A percentile compares a stretch with the other conserved stretches of the same genome.
These are phyloP conservation scores for Aegotheles bennettii DNA, from an alignment of 2,113 vertebrate genomes.

Conservation along the genomic window DNA sequence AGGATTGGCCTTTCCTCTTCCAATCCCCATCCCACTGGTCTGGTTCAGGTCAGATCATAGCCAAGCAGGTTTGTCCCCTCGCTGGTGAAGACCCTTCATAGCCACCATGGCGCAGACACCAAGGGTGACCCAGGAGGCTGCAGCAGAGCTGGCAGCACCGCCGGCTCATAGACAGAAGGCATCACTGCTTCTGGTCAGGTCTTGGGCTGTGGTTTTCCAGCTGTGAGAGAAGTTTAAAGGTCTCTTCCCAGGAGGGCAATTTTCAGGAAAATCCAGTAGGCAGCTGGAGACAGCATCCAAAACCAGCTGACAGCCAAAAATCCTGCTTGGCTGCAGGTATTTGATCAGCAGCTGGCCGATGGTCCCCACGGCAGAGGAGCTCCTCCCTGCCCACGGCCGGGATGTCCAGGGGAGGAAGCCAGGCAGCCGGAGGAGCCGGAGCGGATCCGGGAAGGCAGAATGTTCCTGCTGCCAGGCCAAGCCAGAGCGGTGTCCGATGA, in stretches of 20 bases:
- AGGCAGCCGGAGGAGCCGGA: neutral
- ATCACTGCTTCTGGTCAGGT: neutral
- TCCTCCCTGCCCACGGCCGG: neutral
- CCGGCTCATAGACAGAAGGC: neutral
- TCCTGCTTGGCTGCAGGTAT: neutral
- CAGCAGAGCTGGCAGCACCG: neutral
- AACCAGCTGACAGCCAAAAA: neutral
- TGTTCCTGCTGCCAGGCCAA: neutral
- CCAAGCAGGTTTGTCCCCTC: neutral
- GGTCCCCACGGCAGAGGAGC: rapidly evolving
- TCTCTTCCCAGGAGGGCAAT: neutral
- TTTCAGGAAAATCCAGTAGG: neutral
- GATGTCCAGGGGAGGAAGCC: neutral
- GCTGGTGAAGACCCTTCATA: rapidly evolving
- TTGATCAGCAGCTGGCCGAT: rapidly evolving
- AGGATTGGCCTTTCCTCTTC: neutral
- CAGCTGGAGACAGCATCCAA: neutral
- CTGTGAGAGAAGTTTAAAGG: neutral
- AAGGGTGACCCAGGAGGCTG: neutral
- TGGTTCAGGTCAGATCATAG: rapidly evolving
- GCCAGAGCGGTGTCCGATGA: rapidly evolving
- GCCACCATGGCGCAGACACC: rapidly evolving
- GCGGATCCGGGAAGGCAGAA: rapidly evolving
- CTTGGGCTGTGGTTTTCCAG: neutral
- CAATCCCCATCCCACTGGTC: neutral